These are phyloP conservation scores for Piaya cayana DNA, from an alignment of 2,113 vertebrate species.

Conservation along the genomic window DNA sequence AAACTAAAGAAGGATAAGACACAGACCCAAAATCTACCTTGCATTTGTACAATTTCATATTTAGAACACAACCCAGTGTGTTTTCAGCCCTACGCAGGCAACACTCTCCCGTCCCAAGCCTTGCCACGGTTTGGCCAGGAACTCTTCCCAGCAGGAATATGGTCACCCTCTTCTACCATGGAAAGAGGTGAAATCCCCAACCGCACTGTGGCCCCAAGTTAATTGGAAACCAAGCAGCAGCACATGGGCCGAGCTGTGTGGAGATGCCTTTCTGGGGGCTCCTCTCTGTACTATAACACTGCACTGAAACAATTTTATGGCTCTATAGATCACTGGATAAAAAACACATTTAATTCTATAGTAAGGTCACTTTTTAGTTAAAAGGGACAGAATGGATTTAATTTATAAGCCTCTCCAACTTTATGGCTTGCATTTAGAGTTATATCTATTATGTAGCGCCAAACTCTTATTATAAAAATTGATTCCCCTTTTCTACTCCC, in stretches of 20 bases:
- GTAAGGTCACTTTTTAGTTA: slow-evolving; percentile 69
- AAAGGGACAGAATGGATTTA: slow-evolving; percentile 61
- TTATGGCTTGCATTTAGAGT: slow-evolving; percentile 63
- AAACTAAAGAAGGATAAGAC: neutral
- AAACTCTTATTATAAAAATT: slow-evolving; percentile 62
- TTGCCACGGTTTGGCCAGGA: neutral
- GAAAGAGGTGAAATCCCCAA: neutral
- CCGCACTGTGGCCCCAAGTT: neutral
- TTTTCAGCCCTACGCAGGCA: neutral
- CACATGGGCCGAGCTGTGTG: neutral
- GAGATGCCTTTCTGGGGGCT: neutral
- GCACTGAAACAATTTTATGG: slow-evolving; percentile 13
- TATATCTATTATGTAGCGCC: slow-evolving; percentile 58
- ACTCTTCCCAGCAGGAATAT: neutral
- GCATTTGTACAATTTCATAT: neutral
- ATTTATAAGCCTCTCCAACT: slow-evolving; percentile 69
- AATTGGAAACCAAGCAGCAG: neutral
- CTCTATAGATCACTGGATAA: slow-evolving; percentile 46
- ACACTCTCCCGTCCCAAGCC: neutral
- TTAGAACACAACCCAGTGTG: neutral
- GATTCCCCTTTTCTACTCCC: slow-evolving; percentile 46
- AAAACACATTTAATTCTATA: slow-evolving; percentile 55
- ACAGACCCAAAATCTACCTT: neutral
- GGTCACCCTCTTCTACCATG: neutral
- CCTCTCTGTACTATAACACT: neutral